These are phyloP conservation scores for Syndactyla subalaris DNA, from an alignment of 2,797 vertebrate species.

Conservation along the genomic window DNA sequence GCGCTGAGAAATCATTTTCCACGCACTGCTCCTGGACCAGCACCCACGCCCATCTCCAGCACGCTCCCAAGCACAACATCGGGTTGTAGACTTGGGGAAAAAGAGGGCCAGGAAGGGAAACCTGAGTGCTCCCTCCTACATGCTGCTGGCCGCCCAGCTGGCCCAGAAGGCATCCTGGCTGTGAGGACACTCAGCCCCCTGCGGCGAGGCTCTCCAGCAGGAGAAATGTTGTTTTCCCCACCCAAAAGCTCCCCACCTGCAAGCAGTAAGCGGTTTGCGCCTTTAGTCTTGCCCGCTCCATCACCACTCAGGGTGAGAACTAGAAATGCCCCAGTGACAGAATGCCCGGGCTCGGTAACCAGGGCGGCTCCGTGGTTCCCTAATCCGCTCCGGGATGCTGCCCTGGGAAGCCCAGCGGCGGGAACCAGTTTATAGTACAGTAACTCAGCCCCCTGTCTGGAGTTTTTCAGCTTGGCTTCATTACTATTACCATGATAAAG, in stretches of 20 bases:
- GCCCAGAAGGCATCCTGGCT: background rate
- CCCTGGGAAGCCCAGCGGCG: background rate
- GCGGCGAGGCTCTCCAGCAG: background rate
- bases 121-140: background rate
- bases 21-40: rapidly evolving
- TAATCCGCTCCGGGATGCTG: background rate
- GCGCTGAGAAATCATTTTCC: background rate
- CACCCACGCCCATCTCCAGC: background rate
- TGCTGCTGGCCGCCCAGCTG: background rate
- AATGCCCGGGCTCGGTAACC: background rate
- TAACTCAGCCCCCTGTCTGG: conserved; percentile 53
- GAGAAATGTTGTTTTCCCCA: background rate
- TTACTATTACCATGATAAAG: conserved; percentile 61
- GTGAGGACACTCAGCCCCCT: background rate
- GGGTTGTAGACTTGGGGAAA: background rate
- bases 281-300: background rate
- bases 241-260: background rate
- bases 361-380: background rate
- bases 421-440: conserved; percentile 59
- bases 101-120: background rate
- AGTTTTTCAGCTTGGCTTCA: conserved; percentile 7
- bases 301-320: rapidly evolving
- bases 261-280: background rate
- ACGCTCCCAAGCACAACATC: rapidly evolving
- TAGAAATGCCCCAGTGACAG: rapidly evolving